phyloP scores from a whole-genome alignment of 2,888 invertebrate genomes.

The Thereva unica region DNA sequence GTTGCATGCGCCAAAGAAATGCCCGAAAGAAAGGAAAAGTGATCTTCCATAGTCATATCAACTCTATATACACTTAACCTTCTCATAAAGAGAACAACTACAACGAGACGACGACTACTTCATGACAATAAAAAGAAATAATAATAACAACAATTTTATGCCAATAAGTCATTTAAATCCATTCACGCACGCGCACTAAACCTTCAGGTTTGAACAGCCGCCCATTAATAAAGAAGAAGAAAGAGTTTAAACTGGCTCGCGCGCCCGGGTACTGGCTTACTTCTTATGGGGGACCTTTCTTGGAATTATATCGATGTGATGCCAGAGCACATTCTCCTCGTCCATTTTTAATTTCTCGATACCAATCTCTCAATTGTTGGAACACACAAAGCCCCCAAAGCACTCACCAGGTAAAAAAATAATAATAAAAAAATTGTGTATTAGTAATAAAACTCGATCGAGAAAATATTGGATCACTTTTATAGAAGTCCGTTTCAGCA shows the following conservation, averaged over 20 bases:
- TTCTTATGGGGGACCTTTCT: constrained; percentile 8
- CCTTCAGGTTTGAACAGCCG: neutral
- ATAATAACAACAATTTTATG: neutral
- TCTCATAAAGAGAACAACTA: too few relatives aligned
- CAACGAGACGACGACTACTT: too few relatives aligned
- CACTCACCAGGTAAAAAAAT: neutral
- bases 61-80: too few relatives aligned
- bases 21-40: neutral
- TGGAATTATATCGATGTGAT: neutral
- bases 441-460: too few relatives aligned
- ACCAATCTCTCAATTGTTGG: neutral
- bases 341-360: constrained; percentile 28
- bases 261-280: neutral
- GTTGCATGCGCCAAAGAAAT: too few relatives aligned
- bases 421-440: too few relatives aligned
- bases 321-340: constrained; percentile 15
- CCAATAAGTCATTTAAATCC: constrained; percentile 3
- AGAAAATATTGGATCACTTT: neutral
- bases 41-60: neutral
- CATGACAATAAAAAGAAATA: too few relatives aligned
- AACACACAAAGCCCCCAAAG: constrained; percentile 23
- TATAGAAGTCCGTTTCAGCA: neutral
- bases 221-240: neutral
- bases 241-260: neutral
- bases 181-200: constrained; percentile 15